These are phyloP conservation scores for Rhodophaea formosa DNA, from an alignment of 2,888 invertebrate species.

Conservation along the genomic window DNA sequence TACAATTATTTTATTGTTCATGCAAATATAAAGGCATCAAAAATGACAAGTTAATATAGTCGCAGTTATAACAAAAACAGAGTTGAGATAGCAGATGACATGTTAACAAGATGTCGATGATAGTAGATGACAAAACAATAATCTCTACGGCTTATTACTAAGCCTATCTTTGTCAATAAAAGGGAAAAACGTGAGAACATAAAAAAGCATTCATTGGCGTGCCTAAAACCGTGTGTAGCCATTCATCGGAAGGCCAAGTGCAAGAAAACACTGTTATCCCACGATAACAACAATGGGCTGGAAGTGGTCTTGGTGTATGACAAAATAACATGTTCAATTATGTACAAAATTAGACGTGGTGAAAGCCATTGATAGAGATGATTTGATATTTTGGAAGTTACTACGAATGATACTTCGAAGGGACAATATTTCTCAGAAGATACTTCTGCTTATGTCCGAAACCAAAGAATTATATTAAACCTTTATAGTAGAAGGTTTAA, in stretches of 20 bases:
- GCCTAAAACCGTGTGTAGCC: conserved; percentile 17
- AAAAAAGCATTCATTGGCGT: not conserved
- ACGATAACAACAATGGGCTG: conserved; percentile 28
- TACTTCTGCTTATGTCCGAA: no score
- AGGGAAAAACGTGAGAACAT: not conserved
- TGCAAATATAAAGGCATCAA: no score
- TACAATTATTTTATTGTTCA: not conserved
- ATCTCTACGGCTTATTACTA: not conserved
- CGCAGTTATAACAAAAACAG: no score
- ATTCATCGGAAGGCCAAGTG: conserved; percentile 17
- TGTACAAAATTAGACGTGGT: conserved; percentile 47
- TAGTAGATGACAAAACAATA: not conserved
- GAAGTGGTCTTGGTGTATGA: conserved; percentile 23
- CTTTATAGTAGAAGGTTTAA: no score
- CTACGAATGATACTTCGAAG: not conserved
- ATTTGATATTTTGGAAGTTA: conserved; percentile 47
- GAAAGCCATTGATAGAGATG: conserved; percentile 41
- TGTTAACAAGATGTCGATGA: not conserved
- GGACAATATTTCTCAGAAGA: no score
- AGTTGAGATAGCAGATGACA: not conserved
- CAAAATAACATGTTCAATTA: conserved; percentile 37
- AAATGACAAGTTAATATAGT: no score
- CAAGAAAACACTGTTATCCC: conserved; percentile 15
- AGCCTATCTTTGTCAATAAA: conserved; percentile 11
- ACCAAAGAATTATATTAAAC: no score